Conservation (phyloP, 1,140 invertebrate genomes). For the Popillia japonica region DNA sequence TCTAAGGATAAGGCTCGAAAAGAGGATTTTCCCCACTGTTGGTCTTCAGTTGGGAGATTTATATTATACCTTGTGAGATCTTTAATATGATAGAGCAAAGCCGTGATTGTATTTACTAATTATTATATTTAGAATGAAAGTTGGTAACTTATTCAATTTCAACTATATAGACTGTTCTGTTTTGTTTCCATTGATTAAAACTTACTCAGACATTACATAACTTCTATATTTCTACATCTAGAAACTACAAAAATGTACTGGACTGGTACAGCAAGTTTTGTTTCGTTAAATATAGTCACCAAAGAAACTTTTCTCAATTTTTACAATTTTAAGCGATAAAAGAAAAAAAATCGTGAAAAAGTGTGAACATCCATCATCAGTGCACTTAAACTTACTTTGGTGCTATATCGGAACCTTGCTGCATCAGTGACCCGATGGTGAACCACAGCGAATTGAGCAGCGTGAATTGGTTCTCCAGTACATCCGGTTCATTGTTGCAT, state of each 20-base stretch:
- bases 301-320: neutral
- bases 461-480: conserved; percentile 88
- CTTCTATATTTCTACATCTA: neutral
- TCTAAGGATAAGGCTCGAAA: neutral
- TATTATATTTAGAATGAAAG: too few species aligned
- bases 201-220: too few species aligned
- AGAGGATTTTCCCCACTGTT: neutral
- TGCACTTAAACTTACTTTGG: conserved; percentile 65
- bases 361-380: neutral
- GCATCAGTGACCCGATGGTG: conserved; percentile 89
- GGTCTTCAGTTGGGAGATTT: neutral
- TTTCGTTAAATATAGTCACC: conserved; percentile 21
- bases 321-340: neutral
- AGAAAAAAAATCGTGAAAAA: neutral
- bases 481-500: conserved; percentile 79
- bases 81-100: too few species aligned
- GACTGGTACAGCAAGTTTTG: conserved; percentile 47
- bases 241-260: conserved; percentile 40
- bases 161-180: too few species aligned
- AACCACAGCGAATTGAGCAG: conserved; percentile 89
- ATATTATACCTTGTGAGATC: too few species aligned
- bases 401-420: conserved; percentile 90
- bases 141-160: too few species aligned
- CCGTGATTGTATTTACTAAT: too few species aligned
- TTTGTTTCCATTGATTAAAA: too few species aligned